Evolutionary conservation across 2,113 vertebrate species (phyloP).

Genomic region (Sinosuthora webbiana): DNA sequence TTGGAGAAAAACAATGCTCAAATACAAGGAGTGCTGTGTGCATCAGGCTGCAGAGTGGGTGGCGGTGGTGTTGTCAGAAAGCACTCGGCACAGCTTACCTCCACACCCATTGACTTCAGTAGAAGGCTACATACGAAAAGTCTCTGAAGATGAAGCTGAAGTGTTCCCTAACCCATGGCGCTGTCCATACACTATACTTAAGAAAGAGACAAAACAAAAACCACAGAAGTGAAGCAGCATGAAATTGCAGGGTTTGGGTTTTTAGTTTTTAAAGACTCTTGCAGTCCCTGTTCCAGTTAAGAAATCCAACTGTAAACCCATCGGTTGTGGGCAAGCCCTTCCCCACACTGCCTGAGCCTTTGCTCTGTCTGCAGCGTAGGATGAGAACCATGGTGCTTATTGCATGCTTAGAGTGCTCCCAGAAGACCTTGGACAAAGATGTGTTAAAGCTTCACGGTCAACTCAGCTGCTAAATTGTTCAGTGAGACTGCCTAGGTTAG

Average conservation of each 20-base stretch:
- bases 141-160: constrained; percentile 33
- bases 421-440: neutral
- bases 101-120: constrained; percentile 60
- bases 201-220: constrained; percentile 61
- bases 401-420: neutral
- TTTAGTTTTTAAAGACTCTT: neutral
- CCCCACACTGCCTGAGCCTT: neutral
- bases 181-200: constrained; percentile 45
- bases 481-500: neutral
- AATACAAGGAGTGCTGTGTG: constrained; percentile 24
- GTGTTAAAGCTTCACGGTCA: neutral
- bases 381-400: neutral
- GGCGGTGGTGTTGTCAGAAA: constrained; percentile 6
- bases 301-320: neutral
- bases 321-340: neutral
- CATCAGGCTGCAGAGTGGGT: constrained; percentile 40
- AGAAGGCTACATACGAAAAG: constrained; percentile 34
- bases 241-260: neutral
- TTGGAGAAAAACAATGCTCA: neutral
- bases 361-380: neutral
- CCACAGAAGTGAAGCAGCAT: constrained; percentile 39
- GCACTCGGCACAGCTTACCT: constrained; percentile 40
- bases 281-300: neutral
- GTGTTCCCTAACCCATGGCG: constrained; percentile 37
- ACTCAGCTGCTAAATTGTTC: neutral